Percentiles rank a stretch among this genome's conserved stretches.
Conservation (phyloP, 2,888 invertebrate genomes). For the Elgonia sp. region DNA sequence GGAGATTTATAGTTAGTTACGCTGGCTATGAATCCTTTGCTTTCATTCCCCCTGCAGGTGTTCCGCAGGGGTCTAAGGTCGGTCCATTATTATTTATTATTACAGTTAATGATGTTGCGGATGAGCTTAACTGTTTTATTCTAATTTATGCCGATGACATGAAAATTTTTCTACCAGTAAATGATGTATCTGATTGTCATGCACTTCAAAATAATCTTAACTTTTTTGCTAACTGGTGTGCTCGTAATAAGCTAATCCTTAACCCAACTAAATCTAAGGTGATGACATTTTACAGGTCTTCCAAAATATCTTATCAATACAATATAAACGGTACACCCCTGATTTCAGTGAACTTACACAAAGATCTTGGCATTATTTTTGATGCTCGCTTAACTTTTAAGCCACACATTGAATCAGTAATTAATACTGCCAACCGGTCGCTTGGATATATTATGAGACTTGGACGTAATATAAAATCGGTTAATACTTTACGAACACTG, state of each 20-base stretch:
- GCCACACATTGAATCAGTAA: background rate
- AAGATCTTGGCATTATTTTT: background rate
- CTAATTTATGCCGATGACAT: background rate
- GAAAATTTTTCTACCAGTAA: background rate
- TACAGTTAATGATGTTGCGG: background rate
- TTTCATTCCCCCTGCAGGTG: background rate
- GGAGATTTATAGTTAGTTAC: background rate
- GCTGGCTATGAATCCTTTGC: background rate
- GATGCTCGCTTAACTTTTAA: background rate
- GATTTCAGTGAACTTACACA: background rate
- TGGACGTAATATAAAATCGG: background rate
- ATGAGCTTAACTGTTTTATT: background rate
- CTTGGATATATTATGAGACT: background rate
- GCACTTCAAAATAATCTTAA: background rate
- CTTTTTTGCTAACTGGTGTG: background rate
- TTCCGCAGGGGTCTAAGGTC: background rate
- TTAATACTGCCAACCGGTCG: background rate
- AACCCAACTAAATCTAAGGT: background rate
- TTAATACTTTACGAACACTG: background rate
- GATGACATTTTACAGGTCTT: background rate
- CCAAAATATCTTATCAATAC: background rate
- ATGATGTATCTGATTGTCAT: background rate
- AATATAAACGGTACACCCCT: background rate
- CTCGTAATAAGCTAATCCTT: background rate
- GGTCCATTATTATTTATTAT: background rate